A percentile compares a stretch with the other conserved stretches of the same genome.
These are phyloP conservation scores for Trichopoda pennipes DNA, from an alignment of 2,888 invertebrate species.

Conservation along the genomic window DNA sequence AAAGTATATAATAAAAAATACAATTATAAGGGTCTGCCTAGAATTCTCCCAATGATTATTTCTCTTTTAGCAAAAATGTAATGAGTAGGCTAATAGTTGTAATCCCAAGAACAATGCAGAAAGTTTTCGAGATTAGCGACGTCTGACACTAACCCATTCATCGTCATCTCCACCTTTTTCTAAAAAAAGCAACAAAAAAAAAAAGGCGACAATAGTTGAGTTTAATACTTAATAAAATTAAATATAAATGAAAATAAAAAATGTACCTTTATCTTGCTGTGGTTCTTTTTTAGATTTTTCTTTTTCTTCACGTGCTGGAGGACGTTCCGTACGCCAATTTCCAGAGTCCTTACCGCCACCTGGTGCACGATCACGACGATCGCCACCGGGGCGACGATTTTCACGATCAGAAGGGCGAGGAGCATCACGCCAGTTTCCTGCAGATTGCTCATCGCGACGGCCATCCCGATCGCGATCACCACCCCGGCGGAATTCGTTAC, in stretches of 20 bases:
- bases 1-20: too few species aligned
- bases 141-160: slow-evolving; percentile 84
- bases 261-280: slow-evolving; percentile 76
- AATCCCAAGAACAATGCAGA: too few species aligned
- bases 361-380: slow-evolving; percentile 70
- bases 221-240: not conserved
- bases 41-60: not conserved
- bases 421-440: slow-evolving; percentile 78
- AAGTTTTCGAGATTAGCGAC: slow-evolving; percentile 78
- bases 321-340: slow-evolving; percentile 79
- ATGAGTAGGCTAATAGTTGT: slow-evolving; percentile 23
- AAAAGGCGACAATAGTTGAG: not conserved
- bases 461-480: slow-evolving; percentile 69
- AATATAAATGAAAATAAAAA: not conserved
- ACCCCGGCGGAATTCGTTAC: slow-evolving; percentile 57
- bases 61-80: slow-evolving; percentile 61
- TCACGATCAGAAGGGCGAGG: slow-evolving; percentile 75
- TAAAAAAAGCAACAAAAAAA: slow-evolving; percentile 72
- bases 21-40: too few species aligned
- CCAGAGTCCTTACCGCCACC: slow-evolving; percentile 73
- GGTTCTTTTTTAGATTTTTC: slow-evolving; percentile 76
- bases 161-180: slow-evolving; percentile 83
- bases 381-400: slow-evolving; percentile 72
- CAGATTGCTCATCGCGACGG: slow-evolving; percentile 70
- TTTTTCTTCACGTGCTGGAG: slow-evolving; percentile 77